These are phyloP conservation scores for Cephus pulcher DNA, from an alignment of 2,888 invertebrate genomes.

Conservation along the genomic window DNA sequence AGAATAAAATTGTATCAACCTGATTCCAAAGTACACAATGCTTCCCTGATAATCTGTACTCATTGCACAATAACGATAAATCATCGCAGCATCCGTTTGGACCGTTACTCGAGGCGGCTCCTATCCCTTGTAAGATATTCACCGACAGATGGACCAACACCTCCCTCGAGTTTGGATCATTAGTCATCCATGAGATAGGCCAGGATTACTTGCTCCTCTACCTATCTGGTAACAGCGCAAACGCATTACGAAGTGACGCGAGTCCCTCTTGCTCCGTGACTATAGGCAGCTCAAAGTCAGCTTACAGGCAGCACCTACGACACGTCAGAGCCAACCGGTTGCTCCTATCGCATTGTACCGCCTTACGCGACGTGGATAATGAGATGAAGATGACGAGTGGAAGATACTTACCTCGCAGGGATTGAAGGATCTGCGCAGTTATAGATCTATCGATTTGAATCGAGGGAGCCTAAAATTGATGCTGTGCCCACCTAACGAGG, in stretches of 20 bases:
- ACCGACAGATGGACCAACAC: slow-evolving; percentile 6
- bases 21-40: background rate
- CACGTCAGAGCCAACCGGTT: background rate
- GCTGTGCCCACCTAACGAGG: background rate
- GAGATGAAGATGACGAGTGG: background rate
- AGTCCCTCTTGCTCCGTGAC: background rate
- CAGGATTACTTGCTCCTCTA: background rate
- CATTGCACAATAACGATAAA: background rate
- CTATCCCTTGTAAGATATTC: background rate
- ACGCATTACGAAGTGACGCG: background rate
- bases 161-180: background rate
- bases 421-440: background rate
- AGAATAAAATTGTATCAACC: background rate
- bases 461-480: background rate
- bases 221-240: background rate
- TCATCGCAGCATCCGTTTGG: background rate
- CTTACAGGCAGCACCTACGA: background rate
- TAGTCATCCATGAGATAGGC: background rate
- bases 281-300: background rate
- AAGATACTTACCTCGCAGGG: background rate
- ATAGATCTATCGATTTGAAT: background rate
- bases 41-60: background rate
- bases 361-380: background rate
- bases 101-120: background rate
- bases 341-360: background rate